These are phyloP conservation scores for Coronaproctus castanopsis DNA, from an alignment of 2,888 invertebrate genomes.

Conservation along the genomic window DNA sequence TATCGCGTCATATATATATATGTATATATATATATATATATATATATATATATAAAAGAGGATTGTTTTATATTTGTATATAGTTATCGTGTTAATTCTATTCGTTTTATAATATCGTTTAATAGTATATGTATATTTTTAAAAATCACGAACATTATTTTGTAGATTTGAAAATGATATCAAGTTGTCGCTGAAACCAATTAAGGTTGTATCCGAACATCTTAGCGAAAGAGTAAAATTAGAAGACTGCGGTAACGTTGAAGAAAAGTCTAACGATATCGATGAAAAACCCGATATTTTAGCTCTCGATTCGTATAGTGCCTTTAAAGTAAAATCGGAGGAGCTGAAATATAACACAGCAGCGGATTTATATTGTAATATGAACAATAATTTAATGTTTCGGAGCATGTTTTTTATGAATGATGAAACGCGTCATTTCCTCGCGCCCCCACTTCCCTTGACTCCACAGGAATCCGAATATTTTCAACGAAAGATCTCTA, in stretches of 20 bases:
- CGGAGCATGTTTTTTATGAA: constrained; percentile 23
- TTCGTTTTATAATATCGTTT: too few species aligned
- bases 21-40: too few species aligned
- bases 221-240: constrained; percentile 19
- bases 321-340: constrained; percentile 8
- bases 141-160: too few species aligned
- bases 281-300: constrained; percentile 1
- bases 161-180: constrained; percentile 18
- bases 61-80: too few species aligned
- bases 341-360: constrained; percentile 6
- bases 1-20: too few species aligned
- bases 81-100: too few species aligned
- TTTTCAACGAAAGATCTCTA: constrained; percentile 19
- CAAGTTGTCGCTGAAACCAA: constrained; percentile 17
- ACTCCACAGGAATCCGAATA: constrained; percentile 20
- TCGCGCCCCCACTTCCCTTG: constrained; percentile 21
- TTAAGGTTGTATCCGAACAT: constrained; percentile 20
- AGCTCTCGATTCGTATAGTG: constrained; percentile 2
- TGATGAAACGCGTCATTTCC: constrained; percentile 22
- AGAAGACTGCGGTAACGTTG: constrained; percentile 14
- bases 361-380: constrained; percentile 11
- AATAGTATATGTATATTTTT: neutral
- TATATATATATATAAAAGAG: too few species aligned
- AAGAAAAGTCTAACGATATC: constrained; percentile 1
- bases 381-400: constrained; percentile 22